Conservation (phyloP, 2,113 vertebrate genomes). For the Istiophorus platypterus region DNA sequence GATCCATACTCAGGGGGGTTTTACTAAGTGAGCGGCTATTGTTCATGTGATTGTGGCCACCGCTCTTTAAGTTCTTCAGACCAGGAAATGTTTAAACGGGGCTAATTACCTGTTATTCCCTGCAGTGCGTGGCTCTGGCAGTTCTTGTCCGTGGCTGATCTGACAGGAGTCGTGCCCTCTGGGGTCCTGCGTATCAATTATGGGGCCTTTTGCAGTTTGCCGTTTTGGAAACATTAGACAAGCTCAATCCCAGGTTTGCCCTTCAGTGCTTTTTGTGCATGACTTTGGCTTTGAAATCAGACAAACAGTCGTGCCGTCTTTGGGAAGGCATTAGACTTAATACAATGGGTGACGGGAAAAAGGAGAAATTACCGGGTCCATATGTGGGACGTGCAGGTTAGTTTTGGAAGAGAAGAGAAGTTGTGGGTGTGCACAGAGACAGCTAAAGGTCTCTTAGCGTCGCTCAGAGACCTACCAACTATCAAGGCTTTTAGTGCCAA, state of each 20-base stretch:
- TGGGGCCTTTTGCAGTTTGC: slow-evolving; percentile 69
- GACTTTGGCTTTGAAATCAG: slow-evolving; percentile 63
- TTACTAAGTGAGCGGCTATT: slow-evolving; percentile 74
- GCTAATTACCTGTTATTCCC: slow-evolving; percentile 83
- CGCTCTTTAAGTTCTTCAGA: slow-evolving; percentile 86
- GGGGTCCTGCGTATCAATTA: slow-evolving; percentile 78
- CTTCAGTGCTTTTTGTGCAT: slow-evolving; percentile 42
- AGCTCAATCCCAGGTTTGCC: slow-evolving; percentile 68
- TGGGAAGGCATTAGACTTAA: slow-evolving; percentile 2
- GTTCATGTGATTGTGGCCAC: slow-evolving; percentile 76
- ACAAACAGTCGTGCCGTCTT: slow-evolving; percentile 11
- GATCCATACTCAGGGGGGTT: slow-evolving; percentile 43
- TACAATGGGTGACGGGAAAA: background rate
- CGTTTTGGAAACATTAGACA: slow-evolving; percentile 78
- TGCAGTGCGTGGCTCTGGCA: slow-evolving; percentile 70
- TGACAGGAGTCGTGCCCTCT: slow-evolving; percentile 85
- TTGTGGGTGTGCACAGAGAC: background rate
- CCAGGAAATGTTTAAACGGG: slow-evolving; percentile 87
- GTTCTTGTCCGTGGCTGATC: slow-evolving; percentile 77
- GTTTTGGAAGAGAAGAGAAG: background rate
- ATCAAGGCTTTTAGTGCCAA: background rate
- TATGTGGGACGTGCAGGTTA: background rate
- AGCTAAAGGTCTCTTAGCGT: background rate
- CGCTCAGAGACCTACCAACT: background rate
- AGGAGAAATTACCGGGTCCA: background rate